These are phyloP conservation scores for Heliconius melpomene DNA, from an alignment of 1,140 invertebrate species.

Conservation along the genomic window DNA sequence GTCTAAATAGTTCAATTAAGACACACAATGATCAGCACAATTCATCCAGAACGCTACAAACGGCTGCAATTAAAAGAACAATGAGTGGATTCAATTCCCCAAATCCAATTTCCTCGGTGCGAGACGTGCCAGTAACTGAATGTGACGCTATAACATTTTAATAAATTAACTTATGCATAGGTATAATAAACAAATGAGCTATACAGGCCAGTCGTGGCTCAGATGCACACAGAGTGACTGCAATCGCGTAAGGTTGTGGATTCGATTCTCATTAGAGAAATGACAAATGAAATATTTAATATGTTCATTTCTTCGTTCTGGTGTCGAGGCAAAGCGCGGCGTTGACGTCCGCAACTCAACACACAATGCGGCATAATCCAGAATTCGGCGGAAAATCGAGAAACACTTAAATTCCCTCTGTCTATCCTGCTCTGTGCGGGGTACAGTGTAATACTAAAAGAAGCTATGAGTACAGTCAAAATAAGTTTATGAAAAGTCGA, in stretches of 20 bases:
- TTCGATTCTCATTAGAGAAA: too few relatives aligned
- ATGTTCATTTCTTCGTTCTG: too few relatives aligned
- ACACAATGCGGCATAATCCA: too few relatives aligned
- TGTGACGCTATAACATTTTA: constrained; percentile 67
- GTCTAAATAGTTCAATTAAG: constrained; percentile 24
- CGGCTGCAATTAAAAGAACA: constrained; percentile 78
- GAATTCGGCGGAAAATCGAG: too few relatives aligned
- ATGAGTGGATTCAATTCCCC: constrained; percentile 75
- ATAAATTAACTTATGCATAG: constrained; percentile 52
- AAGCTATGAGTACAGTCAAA: background rate
- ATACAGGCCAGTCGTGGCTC: background rate
- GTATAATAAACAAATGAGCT: constrained; percentile 23
- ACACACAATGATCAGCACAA: constrained; percentile 70
- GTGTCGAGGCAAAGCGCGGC: too few relatives aligned
- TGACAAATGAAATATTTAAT: too few relatives aligned
- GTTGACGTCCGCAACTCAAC: too few relatives aligned
- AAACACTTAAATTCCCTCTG: too few relatives aligned
- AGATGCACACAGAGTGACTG: too few relatives aligned
- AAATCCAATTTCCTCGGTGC: constrained; percentile 75
- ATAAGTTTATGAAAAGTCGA: background rate
- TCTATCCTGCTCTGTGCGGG: too few relatives aligned
- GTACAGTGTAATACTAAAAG: too few relatives aligned
- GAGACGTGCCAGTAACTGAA: constrained; percentile 58
- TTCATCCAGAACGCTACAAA: constrained; percentile 75
- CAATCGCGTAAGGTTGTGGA: too few relatives aligned